A percentile compares a stretch with the other conserved stretches of the same genome.
These are phyloP conservation scores for Chlorodrepanis virens DNA, from an alignment of 2,113 vertebrate species.

Conservation along the genomic window DNA sequence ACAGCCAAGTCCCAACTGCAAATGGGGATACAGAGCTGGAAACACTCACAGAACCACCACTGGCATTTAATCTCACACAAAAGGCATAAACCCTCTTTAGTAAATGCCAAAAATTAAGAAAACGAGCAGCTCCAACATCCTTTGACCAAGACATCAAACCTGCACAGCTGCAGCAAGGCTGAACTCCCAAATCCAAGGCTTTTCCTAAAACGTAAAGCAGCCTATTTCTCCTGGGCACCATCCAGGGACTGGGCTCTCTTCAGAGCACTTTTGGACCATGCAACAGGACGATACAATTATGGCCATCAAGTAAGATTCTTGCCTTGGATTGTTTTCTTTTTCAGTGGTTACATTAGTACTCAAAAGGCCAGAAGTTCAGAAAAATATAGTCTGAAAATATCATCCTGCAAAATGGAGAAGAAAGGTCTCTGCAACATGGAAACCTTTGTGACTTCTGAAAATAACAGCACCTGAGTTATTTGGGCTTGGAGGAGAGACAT, in stretches of 20 bases:
- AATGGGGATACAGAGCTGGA: background rate
- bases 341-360: background rate
- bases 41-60: background rate
- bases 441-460: background rate
- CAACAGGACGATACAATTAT: background rate
- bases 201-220: background rate
- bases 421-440: background rate
- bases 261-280: background rate
- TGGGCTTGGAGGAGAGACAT: fast-evolving
- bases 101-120: background rate
- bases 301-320: background rate
- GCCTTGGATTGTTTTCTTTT: background rate
- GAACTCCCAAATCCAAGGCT: background rate
- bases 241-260: background rate
- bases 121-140: background rate
- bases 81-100: background rate
- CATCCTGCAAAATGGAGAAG: background rate
- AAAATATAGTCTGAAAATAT: background rate
- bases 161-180: background rate
- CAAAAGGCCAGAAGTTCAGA: background rate
- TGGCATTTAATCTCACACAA: background rate
- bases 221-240: background rate
- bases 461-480: background rate
- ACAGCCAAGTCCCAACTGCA: background rate
- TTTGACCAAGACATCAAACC: background rate